Conservation (phyloP, 53 echinoderm and acorn worm genomes). For the Glandiceps talaboti region DNA sequence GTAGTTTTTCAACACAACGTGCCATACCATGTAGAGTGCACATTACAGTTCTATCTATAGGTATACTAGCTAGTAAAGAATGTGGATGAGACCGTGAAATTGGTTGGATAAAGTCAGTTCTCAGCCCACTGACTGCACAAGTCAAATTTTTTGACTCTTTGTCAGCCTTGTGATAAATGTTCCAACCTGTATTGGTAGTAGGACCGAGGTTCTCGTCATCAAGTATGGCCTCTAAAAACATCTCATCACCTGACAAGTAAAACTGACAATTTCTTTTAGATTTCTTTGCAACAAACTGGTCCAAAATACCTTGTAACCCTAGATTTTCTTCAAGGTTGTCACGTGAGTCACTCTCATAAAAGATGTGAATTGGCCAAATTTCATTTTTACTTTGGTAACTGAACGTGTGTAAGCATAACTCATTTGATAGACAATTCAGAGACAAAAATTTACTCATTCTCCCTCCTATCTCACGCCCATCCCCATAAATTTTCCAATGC, state of each 20-base stretch:
- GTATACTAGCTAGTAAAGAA: conserved; percentile 33
- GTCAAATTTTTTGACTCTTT: conserved; percentile 20
- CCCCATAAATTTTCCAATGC: conserved; percentile 33
- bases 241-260: conserved; percentile 47
- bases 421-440: conserved; percentile 31
- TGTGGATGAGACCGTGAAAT: conserved; percentile 27
- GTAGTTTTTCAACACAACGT: conserved; percentile 36
- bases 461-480: conserved; percentile 46
- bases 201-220: conserved; percentile 42
- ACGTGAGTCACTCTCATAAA: conserved; percentile 52
- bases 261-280: conserved; percentile 8
- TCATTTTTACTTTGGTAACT: conserved; percentile 46
- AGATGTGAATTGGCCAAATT: conserved; percentile 34
- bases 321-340: conserved; percentile 48
- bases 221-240: conserved; percentile 43
- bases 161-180: conserved; percentile 29
- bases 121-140: neutral
- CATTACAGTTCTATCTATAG: conserved; percentile 23
- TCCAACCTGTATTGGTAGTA: conserved; percentile 40
- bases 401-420: conserved; percentile 9
- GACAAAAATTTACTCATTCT: conserved; percentile 26
- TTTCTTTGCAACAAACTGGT: neutral
- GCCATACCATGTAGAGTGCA: conserved; percentile 38
- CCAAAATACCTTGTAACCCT: neutral
- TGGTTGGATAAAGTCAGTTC: conserved; percentile 23